phyloP scores from a whole-genome alignment of 2,113 vertebrate species.

The Gavialis gangeticus region DNA sequence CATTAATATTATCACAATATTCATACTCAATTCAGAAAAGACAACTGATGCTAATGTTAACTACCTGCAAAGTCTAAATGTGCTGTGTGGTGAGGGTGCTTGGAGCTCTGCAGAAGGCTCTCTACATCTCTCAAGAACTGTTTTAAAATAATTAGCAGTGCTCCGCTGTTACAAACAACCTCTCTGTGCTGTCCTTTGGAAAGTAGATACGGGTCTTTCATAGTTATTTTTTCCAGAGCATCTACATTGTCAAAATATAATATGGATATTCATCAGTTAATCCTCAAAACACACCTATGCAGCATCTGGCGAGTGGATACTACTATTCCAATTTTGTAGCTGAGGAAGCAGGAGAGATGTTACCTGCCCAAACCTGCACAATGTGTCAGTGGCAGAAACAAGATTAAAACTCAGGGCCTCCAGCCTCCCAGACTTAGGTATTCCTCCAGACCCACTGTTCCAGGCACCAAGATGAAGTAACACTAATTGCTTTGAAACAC shows the following conservation, averaged over 20 bases:
- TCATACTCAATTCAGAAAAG: not conserved
- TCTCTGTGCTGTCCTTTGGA: not conserved
- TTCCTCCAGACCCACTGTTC: not conserved
- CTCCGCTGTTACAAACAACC: no score
- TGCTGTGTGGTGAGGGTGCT: not conserved
- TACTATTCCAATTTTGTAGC: not conserved
- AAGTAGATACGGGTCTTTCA: not conserved
- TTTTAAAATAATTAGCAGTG: not conserved
- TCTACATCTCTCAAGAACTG: not conserved
- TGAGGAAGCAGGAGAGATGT: not conserved
- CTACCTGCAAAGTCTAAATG: rapidly evolving
- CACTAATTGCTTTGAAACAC: not conserved
- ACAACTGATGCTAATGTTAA: not conserved
- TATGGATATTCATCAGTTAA: not conserved
- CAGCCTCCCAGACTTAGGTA: not conserved
- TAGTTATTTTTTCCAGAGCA: not conserved
- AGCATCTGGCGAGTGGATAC: not conserved
- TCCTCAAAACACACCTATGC: not conserved
- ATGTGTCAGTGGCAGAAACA: not conserved
- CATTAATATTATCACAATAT: not conserved
- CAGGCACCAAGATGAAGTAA: not conserved
- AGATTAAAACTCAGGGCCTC: not conserved
- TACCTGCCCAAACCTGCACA: not conserved
- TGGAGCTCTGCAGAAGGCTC: rapidly evolving
- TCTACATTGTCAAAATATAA: not conserved